A percentile compares a stretch with the other conserved stretches of the same genome.
Evolutionary conservation across 2,797 vertebrate genomes (phyloP).

Genomic region (Tokudaia tokunoshimensis): DNA sequence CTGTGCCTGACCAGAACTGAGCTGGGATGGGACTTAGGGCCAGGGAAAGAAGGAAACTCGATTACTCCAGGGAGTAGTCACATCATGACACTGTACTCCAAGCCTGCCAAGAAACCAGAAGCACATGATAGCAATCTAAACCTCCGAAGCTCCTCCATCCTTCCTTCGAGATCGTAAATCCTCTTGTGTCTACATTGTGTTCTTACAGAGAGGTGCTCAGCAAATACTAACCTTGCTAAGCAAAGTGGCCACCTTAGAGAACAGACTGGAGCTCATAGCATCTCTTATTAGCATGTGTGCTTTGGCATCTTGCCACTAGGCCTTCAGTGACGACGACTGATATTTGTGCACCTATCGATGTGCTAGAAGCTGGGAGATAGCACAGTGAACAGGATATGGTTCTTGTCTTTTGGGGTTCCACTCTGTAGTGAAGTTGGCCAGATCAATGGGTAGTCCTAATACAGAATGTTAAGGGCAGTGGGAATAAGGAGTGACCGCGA

Average conservation of each 20-base stretch:
- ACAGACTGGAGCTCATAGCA: not conserved
- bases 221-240: not conserved
- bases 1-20: not conserved
- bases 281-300: not conserved
- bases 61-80: not conserved
- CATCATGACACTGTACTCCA: constrained; percentile 40
- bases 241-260: constrained; percentile 19
- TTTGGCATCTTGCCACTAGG: not conserved
- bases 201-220: not conserved
- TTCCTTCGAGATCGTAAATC: not conserved
- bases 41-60: constrained; percentile 28
- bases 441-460: not conserved
- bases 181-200: not conserved
- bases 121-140: constrained; percentile 60
- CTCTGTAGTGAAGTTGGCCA: not conserved
- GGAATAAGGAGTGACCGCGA: not conserved
- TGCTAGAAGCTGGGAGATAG: not conserved
- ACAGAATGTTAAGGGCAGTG: not conserved
- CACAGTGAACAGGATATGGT: not conserved
- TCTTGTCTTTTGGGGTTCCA: not conserved
- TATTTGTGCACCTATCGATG: not conserved
- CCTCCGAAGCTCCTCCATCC: not conserved
- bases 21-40: not conserved
- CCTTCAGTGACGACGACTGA: not conserved
- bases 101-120: constrained; percentile 50